Percentiles rank a stretch among this genome's conserved stretches.
Conservation (phyloP, 2,797 vertebrate species). For the Typhlichthys eigenmanni region DNA sequence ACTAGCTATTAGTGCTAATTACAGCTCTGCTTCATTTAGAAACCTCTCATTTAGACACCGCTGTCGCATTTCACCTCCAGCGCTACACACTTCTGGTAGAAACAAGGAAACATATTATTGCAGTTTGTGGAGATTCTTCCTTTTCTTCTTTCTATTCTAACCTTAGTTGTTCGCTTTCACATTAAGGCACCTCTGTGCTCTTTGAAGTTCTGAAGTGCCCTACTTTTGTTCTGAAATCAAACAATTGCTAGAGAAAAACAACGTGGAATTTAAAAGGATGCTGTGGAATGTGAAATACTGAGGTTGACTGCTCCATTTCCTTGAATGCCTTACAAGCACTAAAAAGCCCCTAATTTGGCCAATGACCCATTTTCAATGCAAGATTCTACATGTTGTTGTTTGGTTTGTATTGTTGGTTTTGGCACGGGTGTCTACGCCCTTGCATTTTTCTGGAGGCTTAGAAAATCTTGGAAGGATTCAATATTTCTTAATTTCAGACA, state of each 20-base stretch:
- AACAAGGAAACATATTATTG: slow-evolving; percentile 46
- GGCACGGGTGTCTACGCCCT: slow-evolving; percentile 17
- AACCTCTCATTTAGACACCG: slow-evolving; percentile 69
- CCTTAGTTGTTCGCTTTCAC: slow-evolving; percentile 41
- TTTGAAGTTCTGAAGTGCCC: slow-evolving; percentile 49
- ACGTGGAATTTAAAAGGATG: slow-evolving; percentile 36
- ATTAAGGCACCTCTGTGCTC: slow-evolving; percentile 60
- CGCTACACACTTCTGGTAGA: slow-evolving; percentile 44
- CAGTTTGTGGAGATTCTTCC: slow-evolving; percentile 15
- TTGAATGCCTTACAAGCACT: slow-evolving; percentile 45
- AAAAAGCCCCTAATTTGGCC: slow-evolving; percentile 57
- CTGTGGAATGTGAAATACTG: slow-evolving; percentile 20
- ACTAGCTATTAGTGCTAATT: slow-evolving; percentile 79
- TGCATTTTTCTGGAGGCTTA: slow-evolving; percentile 48
- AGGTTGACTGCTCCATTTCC: slow-evolving; percentile 52
- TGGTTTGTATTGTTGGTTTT: slow-evolving; percentile 32
- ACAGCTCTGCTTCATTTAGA: slow-evolving; percentile 74
- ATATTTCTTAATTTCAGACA: slow-evolving; percentile 66
- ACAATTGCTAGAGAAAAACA: slow-evolving; percentile 39
- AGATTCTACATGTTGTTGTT: slow-evolving; percentile 40
- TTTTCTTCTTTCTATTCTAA: slow-evolving; percentile 20
- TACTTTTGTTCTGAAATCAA: slow-evolving; percentile 48
- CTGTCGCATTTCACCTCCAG: slow-evolving; percentile 67
- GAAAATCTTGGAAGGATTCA: slow-evolving; percentile 55
- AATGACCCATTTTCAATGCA: slow-evolving; percentile 63